phyloP scores from a whole-genome alignment of 2,888 invertebrate species.

The Drosophila imparisetae region DNA sequence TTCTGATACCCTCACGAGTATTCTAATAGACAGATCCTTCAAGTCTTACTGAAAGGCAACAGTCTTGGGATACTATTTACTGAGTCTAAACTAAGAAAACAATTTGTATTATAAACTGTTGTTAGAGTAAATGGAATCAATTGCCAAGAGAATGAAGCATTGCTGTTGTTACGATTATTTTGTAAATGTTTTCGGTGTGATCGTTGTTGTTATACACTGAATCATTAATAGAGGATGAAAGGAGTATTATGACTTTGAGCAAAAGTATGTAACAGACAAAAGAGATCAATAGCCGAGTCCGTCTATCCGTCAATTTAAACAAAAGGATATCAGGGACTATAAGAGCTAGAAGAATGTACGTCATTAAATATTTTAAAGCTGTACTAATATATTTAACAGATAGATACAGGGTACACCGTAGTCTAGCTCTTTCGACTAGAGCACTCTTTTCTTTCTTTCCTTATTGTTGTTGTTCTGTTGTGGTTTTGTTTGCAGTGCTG shows the following conservation, averaged over 20 bases:
- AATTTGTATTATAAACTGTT: background rate
- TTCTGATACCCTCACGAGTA: background rate
- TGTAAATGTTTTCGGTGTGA: conserved; percentile 15
- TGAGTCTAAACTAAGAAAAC: background rate
- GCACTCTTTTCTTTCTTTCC: background rate
- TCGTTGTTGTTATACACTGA: conserved; percentile 1
- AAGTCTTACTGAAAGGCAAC: background rate
- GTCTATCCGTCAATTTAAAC: background rate
- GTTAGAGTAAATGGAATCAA: conserved; percentile 31
- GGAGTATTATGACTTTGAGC: no score
- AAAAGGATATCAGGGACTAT: background rate
- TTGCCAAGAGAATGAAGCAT: conserved; percentile 26
- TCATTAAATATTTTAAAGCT: background rate
- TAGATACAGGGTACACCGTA: background rate
- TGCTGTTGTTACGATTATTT: conserved; percentile 16
- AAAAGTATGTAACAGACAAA: no score
- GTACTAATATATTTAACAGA: background rate
- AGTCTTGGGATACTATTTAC: background rate
- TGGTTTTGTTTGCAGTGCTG: conserved; percentile 40
- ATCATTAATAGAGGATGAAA: background rate
- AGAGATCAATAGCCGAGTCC: background rate
- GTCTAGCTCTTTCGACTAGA: background rate
- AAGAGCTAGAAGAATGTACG: background rate
- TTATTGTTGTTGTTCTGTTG: conserved; percentile 12
- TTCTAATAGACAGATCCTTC: background rate